Conservation (phyloP, 2,888 invertebrate species). For the Diachrysia chrysitis region DNA sequence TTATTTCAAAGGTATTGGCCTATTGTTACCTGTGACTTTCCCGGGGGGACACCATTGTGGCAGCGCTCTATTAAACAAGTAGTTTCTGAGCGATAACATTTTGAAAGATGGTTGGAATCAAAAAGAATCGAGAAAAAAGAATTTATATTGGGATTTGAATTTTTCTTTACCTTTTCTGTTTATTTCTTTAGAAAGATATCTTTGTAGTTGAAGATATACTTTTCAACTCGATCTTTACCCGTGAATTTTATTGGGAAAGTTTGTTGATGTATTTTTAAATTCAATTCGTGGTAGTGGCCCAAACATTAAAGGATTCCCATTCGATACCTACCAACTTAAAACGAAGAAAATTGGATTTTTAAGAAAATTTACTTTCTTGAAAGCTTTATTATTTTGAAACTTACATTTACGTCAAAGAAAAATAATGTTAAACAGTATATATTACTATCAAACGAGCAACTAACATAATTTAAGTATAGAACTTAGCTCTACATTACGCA, state of each 20-base stretch:
- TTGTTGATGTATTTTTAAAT: neutral
- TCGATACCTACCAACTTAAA: neutral
- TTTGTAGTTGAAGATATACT: neutral
- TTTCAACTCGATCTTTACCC: neutral
- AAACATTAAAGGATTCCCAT: neutral
- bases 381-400: neutral
- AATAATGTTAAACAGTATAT: neutral
- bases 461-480: no score
- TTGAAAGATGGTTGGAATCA: slow-evolving; percentile 54
- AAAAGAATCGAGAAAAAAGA: slow-evolving; percentile 23
- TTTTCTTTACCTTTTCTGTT: slow-evolving; percentile 7
- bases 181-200: slow-evolving; percentile 5
- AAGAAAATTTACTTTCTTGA: neutral
- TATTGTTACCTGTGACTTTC: slow-evolving; percentile 61
- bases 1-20: slow-evolving; percentile 60
- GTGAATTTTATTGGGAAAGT: neutral
- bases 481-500: no score
- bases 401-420: neutral
- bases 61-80: slow-evolving; percentile 55
- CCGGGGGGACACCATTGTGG: slow-evolving; percentile 53
- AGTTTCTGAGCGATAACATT: slow-evolving; percentile 56
- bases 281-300: neutral
- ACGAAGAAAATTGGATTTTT: neutral
- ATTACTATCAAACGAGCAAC: neutral
- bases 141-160: slow-evolving; percentile 32